Conservation (phyloP, 1,140 invertebrate genomes). For the Bombus vancouverensis region DNA sequence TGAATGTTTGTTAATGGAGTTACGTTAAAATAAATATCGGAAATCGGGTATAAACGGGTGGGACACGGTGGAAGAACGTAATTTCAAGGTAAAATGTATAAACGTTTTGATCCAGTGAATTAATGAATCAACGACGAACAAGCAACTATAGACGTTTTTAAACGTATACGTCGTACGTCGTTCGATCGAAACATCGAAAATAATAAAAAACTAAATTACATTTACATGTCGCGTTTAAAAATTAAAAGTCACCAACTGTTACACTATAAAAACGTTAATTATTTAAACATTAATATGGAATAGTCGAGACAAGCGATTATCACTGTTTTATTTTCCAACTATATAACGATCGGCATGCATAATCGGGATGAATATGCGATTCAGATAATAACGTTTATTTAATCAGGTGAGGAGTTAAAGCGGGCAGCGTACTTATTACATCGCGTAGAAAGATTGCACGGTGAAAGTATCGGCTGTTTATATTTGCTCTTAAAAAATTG, state of each 20-base stretch:
- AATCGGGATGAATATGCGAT: neutral
- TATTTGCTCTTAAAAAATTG: slow-evolving; percentile 12
- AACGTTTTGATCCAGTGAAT: neutral
- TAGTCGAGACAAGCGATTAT: too few species aligned
- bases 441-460: neutral
- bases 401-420: neutral
- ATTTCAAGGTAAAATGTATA: neutral
- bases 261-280: too few species aligned
- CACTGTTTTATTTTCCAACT: too few species aligned
- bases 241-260: neutral
- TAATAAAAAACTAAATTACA: too few species aligned
- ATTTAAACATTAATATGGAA: too few species aligned
- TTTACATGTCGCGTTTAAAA: neutral
- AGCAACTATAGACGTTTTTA: neutral
- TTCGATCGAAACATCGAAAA: too few species aligned
- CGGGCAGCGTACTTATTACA: neutral
- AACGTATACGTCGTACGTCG: too few species aligned
- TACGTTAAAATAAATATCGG: neutral
- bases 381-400: neutral
- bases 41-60: too few species aligned
- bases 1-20: too few species aligned
- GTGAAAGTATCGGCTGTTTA: slow-evolving; percentile 25
- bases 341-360: neutral
- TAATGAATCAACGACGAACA: neutral
- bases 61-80: neutral